phyloP scores from a whole-genome alignment of 37 sponge, comb jelly and placozoan genomes.

The Agelas oroides region DNA sequence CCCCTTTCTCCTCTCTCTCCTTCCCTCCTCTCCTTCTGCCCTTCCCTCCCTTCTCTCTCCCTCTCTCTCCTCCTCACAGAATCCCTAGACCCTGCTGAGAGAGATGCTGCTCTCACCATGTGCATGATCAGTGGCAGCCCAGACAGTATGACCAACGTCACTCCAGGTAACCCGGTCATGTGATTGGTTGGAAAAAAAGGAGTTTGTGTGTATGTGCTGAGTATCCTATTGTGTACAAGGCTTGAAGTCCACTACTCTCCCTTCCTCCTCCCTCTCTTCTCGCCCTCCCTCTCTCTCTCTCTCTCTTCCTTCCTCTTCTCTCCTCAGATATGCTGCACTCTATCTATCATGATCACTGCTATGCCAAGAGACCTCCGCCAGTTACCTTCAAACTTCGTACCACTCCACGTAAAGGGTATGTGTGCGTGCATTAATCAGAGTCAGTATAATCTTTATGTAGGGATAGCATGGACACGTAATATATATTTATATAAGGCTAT shows the following conservation, averaged over 20 bases:
- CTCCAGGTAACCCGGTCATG: background rate
- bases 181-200: no score
- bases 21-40: no score
- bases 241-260: background rate
- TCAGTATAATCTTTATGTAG: background rate
- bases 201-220: no score
- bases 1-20: background rate
- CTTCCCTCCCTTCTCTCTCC: no score
- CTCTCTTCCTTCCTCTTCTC: no score
- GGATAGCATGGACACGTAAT: no score
- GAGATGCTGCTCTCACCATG: conserved; percentile 76
- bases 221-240: background rate
- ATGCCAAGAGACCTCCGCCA: conserved; percentile 33
- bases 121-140: conserved; percentile 57
- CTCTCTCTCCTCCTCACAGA: conserved; percentile 5
- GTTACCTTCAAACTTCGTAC: background rate
- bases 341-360: conserved; percentile 62
- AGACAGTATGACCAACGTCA: background rate
- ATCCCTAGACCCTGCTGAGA: conserved; percentile 63
- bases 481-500: no score
- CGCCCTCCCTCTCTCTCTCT: no score
- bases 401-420: background rate
- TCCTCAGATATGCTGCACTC: conserved; percentile 22
- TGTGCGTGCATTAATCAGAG: background rate
- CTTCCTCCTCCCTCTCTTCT: background rate